phyloP scores from a whole-genome alignment of 92 coral and sea anemone species.

The Epizoanthus stellaris region DNA sequence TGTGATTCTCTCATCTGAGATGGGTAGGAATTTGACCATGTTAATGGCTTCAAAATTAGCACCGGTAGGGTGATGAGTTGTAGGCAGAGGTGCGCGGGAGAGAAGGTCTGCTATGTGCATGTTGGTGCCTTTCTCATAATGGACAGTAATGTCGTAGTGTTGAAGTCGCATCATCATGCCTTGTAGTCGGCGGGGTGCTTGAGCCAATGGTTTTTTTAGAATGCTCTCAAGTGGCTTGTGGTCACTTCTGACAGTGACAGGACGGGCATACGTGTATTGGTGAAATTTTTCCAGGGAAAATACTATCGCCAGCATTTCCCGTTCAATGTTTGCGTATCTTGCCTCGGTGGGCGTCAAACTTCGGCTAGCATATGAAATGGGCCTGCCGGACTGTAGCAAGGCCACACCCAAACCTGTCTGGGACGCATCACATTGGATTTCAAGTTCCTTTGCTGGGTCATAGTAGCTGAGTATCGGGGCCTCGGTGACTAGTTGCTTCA shows the following conservation, averaged over 20 bases:
- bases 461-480: neutral
- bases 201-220: constrained; percentile 32
- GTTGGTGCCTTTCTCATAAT: constrained; percentile 28
- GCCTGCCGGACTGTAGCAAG: neutral
- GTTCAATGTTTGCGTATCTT: constrained; percentile 13
- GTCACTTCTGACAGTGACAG: constrained; percentile 11
- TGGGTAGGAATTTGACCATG: constrained; percentile 35
- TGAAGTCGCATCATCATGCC: constrained; percentile 52
- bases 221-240: constrained; percentile 47
- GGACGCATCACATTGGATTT: constrained; percentile 7
- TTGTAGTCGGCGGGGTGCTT: constrained; percentile 41
- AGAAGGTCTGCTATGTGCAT: constrained; percentile 50
- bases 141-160: constrained; percentile 33
- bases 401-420: neutral
- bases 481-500: constrained; percentile 9
- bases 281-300: constrained; percentile 23
- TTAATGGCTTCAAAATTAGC: constrained; percentile 43
- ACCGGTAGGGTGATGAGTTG: constrained; percentile 20
- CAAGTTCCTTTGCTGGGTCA: neutral
- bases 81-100: constrained; percentile 49
- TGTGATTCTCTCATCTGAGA: constrained; percentile 7
- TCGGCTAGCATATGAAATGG: neutral
- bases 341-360: neutral
- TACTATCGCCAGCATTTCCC: constrained; percentile 29
- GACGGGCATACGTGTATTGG: constrained; percentile 19